Percentiles rank a stretch among this genome's conserved stretches.
These are phyloP conservation scores for Lacanobia oleracea DNA, from an alignment of 2,888 invertebrate species.

Conservation along the genomic window DNA sequence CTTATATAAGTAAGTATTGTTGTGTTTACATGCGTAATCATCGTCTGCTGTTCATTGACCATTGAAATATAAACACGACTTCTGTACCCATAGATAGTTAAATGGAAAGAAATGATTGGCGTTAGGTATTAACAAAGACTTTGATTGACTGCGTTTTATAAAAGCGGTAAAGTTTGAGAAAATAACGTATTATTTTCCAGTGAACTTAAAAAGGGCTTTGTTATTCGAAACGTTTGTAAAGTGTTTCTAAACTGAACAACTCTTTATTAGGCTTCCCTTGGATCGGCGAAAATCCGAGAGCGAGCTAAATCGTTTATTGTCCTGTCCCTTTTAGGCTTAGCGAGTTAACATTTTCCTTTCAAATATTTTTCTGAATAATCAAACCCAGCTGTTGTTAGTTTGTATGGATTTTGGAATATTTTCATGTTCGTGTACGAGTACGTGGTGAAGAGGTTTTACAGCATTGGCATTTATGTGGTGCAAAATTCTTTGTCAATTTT, in stretches of 20 bases:
- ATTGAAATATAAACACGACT: constrained; percentile 37
- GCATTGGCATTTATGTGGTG: not conserved
- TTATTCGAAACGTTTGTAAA: constrained; percentile 39
- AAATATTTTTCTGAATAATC: constrained; percentile 34
- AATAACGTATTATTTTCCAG: constrained; percentile 23
- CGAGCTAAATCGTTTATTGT: constrained; percentile 57
- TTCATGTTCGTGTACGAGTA: constrained; percentile 4
- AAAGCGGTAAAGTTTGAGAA: constrained; percentile 14
- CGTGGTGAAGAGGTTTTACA: not conserved
- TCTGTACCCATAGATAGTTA: not conserved
- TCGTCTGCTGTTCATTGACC: constrained; percentile 65
- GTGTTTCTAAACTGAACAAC: constrained; percentile 49
- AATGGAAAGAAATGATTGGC: constrained; percentile 19
- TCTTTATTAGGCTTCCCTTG: constrained; percentile 54
- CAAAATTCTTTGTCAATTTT: not conserved
- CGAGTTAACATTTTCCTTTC: constrained; percentile 46
- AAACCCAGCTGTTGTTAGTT: constrained; percentile 30
- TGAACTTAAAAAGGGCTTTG: constrained; percentile 41
- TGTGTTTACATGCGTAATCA: constrained; percentile 65
- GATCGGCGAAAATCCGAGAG: constrained; percentile 48
- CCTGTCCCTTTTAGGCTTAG: constrained; percentile 56
- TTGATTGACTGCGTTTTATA: constrained; percentile 31
- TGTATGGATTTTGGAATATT: constrained; percentile 13
- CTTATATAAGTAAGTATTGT: constrained; percentile 38
- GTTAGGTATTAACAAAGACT: constrained; percentile 28